Evolutionary conservation across 2,797 vertebrate genomes (phyloP), one percentile per base, ranked within the genome.

Genomic region (Bradypodion pumilum): DNA sequence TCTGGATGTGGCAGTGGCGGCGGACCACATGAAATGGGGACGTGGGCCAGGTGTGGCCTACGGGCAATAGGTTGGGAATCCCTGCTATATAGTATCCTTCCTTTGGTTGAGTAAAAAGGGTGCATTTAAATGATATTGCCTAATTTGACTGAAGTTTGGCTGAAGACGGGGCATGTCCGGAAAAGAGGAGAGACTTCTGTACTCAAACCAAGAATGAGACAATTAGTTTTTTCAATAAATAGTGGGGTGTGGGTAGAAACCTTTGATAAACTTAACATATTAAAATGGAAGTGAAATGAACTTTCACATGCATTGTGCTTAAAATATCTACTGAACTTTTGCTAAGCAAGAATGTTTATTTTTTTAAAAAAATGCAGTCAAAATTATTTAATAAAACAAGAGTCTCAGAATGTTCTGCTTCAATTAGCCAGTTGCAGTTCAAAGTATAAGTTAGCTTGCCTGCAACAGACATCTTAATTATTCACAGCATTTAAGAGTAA

Each of bases 381-480:
- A 56, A 84, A 87, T 74, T 59, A 74, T 78, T 88, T 82, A 86
- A 81, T 78, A 77, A 81, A 73, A 81, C 65, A 80, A 87, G 87
- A 65, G 82, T 90, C 92, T 88, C 70, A 56, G 60, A 82, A 37
- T 78, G 52, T 56, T 80, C 76, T 79, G 40, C 74, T 81, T 29
- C 40, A 80, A 56, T 69, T 85, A 76, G 81, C 80, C 40, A 75
- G 83, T 77, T 78, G 83, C 88, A 91, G 69, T 27, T 83, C 44
- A 83, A 74, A 83, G 70, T 82, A 85, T 82, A 91, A 86, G 86
- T 87, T 82, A 66, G 76, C 89, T 81, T 88, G 85, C 68, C 77
- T 68, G 72, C 62, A 81, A 85, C 84, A 80, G 70, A 87, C 88
- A 74, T 63, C 87, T 83, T 82, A 88, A 89, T 91, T 81, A 87